Conservation (phyloP, 2,113 vertebrate genomes). For the Cyprinodon brontotheroides region DNA sequence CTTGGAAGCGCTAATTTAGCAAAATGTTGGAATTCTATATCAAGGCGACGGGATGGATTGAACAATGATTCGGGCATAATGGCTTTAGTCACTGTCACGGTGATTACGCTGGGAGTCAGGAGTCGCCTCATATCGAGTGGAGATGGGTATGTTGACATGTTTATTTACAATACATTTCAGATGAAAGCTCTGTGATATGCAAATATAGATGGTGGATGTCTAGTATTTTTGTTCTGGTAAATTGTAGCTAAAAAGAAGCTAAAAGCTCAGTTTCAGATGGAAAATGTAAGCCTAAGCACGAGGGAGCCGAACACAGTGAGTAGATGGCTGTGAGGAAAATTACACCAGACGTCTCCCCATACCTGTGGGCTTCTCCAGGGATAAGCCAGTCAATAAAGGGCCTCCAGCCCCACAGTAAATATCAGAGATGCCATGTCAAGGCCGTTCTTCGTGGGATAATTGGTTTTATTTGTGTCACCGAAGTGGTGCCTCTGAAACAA, state of each 20-base stretch:
- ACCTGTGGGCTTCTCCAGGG: constrained; percentile 47
- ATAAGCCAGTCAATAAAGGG: constrained; percentile 55
- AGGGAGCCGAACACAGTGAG: constrained; percentile 22
- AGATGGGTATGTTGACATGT: constrained; percentile 87
- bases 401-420: constrained; percentile 61
- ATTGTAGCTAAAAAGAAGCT: constrained; percentile 1
- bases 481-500: constrained; percentile 71
- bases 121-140: constrained; percentile 86
- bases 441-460: constrained; percentile 72
- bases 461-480: constrained; percentile 78
- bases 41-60: constrained; percentile 89
- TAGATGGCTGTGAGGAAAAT: constrained; percentile 43
- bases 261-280: constrained; percentile 22
- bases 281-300: constrained; percentile 5
- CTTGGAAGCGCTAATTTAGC: constrained; percentile 96
- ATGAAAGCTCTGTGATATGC: constrained; percentile 84
- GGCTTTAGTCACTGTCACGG: constrained; percentile 88
- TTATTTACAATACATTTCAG: constrained; percentile 75
- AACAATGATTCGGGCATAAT: constrained; percentile 86
- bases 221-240: constrained; percentile 48
- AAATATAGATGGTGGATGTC: constrained; percentile 75
- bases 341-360: constrained; percentile 28
- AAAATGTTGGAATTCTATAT: constrained; percentile 96
- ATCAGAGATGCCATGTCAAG: constrained; percentile 55
- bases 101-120: constrained; percentile 83